These are phyloP conservation scores for Sebastes fasciatus DNA, from an alignment of 2,113 vertebrate species.

Conservation along the genomic window DNA sequence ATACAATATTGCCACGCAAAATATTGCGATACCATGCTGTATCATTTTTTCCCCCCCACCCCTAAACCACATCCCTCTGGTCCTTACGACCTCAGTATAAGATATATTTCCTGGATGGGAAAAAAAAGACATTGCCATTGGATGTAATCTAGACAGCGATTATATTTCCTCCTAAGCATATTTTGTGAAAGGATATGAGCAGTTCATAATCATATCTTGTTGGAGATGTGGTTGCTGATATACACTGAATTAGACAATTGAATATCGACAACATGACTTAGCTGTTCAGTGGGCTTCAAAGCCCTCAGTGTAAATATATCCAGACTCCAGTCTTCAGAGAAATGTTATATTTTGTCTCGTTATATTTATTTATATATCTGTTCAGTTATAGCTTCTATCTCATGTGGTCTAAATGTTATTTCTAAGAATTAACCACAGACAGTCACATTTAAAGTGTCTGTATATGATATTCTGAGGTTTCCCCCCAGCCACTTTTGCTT, in stretches of 20 bases:
- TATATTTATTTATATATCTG: background rate
- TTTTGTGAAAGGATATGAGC: slow-evolving; percentile 24
- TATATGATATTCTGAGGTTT: no score
- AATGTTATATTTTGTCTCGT: background rate
- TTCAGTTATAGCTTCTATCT: background rate
- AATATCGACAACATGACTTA: background rate
- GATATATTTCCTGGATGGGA: background rate
- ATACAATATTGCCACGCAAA: no score
- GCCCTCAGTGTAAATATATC: background rate
- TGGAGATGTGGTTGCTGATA: slow-evolving; percentile 7
- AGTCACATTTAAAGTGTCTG: no score
- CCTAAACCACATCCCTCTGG: no score
- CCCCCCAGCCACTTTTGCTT: no score
- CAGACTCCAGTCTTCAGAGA: background rate
- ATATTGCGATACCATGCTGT: no score
- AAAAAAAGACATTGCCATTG: background rate
- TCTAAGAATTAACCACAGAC: background rate
- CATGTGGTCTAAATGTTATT: background rate
- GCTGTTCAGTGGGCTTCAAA: background rate
- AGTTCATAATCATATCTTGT: slow-evolving; percentile 14
- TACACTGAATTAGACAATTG: slow-evolving; percentile 8
- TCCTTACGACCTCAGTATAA: background rate
- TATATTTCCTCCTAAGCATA: slow-evolving; percentile 20
- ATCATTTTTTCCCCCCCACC: no score
- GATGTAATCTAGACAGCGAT: background rate